Evolutionary conservation across 2,113 vertebrate genomes (phyloP).

Genomic region (Hyaena hyaena): DNA sequence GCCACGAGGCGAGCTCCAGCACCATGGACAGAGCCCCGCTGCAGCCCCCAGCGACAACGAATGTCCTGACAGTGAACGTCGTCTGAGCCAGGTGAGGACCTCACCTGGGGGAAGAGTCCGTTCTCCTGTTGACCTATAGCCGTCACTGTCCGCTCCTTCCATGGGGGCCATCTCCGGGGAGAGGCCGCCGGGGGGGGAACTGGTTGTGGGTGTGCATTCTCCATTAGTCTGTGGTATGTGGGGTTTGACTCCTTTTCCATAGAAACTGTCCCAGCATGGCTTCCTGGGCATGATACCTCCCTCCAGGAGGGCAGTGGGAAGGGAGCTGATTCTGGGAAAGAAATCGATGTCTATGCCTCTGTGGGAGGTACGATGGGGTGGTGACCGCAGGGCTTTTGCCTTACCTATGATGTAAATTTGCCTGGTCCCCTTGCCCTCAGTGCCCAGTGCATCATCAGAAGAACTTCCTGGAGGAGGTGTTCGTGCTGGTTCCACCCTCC

Average conservation of each 20-base stretch:
- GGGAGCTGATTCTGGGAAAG: neutral
- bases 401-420: accelerated
- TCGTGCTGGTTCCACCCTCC: neutral
- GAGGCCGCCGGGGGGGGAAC: neutral
- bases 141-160: neutral
- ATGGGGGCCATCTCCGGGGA: accelerated
- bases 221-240: accelerated
- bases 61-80: too few relatives aligned
- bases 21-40: accelerated
- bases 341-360: accelerated
- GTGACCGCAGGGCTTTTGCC: neutral
- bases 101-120: accelerated
- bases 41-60: accelerated
- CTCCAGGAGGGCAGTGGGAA: neutral
- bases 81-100: neutral
- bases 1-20: neutral
- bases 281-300: neutral
- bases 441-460: accelerated
- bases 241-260: neutral
- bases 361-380: accelerated
- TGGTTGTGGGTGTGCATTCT: neutral
- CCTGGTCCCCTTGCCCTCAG: accelerated
- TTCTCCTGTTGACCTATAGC: neutral
- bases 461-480: neutral
- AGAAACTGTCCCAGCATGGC: neutral